These are phyloP conservation scores for Penaeus monodon DNA, from an alignment of 2,888 invertebrate species.

Conservation along the genomic window DNA sequence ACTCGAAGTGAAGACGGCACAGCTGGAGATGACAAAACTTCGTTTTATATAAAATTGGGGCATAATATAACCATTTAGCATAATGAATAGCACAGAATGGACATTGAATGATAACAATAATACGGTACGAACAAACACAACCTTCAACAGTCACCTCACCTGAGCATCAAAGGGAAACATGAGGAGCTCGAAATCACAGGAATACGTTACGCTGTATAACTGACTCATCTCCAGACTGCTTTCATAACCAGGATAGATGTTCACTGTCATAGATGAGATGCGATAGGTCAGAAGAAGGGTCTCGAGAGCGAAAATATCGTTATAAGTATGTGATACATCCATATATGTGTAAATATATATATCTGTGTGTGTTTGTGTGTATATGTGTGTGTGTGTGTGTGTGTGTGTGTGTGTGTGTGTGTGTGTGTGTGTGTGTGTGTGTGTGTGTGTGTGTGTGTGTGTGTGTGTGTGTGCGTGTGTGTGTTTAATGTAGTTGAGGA, in stretches of 20 bases:
- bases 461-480: no score
- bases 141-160: conserved; percentile 21
- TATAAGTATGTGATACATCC: background rate
- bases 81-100: background rate
- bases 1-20: conserved; percentile 49
- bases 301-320: no score
- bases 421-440: no score
- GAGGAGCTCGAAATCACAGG: conserved; percentile 60
- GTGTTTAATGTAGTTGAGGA: no score
- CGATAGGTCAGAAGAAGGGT: background rate
- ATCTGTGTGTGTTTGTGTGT: no score
- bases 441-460: no score
- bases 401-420: no score
- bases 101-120: background rate
- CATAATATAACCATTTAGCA: background rate
- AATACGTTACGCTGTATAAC: conserved; percentile 53
- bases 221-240: conserved; percentile 61
- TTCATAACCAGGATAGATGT: conserved; percentile 52
- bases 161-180: conserved; percentile 65
- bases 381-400: no score
- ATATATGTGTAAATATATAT: background rate
- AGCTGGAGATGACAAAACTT: conserved; percentile 21
- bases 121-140: background rate
- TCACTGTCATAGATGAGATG: conserved; percentile 38
- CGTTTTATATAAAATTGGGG: background rate